Conservation (phyloP, 2,888 invertebrate genomes). For the Hanleya hanleyi region DNA sequence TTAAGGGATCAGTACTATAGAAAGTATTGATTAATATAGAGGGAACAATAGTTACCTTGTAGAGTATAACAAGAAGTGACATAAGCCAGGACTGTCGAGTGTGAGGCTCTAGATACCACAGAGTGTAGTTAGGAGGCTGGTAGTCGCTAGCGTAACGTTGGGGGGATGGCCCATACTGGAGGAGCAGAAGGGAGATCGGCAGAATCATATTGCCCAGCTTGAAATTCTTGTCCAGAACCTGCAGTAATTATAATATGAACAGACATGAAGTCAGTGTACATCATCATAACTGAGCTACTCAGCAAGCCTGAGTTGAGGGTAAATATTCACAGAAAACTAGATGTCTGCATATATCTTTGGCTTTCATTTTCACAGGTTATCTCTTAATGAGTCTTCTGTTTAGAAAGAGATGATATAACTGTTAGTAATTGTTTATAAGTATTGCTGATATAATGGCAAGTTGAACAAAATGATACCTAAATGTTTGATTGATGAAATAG, state of each 20-base stretch:
- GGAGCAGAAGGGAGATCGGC: constrained; percentile 85
- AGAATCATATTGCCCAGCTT: constrained; percentile 92
- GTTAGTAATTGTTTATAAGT: no score
- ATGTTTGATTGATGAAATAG: no score
- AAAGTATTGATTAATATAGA: no score
- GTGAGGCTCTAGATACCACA: constrained; percentile 91
- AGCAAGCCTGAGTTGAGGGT: no score
- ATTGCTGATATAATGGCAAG: no score
- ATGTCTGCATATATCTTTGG: neutral
- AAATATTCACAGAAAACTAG: no score
- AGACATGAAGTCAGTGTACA: neutral
- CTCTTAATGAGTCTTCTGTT: neutral
- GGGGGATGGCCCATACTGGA: constrained; percentile 89
- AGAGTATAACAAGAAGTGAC: constrained; percentile 92
- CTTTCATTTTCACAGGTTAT: no score
- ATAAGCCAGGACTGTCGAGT: constrained; percentile 93
- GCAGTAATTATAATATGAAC: no score
- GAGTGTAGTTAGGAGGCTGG: constrained; percentile 82
- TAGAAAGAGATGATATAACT: no score
- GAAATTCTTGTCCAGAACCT: constrained; percentile 94
- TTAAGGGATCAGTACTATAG: no score
- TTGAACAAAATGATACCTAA: no score
- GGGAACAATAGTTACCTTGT: constrained; percentile 82
- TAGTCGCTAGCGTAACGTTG: constrained; percentile 79
- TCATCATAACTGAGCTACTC: no score